These are phyloP conservation scores for Pollenia labialis DNA, from an alignment of 2,888 invertebrate species.

Conservation along the genomic window DNA sequence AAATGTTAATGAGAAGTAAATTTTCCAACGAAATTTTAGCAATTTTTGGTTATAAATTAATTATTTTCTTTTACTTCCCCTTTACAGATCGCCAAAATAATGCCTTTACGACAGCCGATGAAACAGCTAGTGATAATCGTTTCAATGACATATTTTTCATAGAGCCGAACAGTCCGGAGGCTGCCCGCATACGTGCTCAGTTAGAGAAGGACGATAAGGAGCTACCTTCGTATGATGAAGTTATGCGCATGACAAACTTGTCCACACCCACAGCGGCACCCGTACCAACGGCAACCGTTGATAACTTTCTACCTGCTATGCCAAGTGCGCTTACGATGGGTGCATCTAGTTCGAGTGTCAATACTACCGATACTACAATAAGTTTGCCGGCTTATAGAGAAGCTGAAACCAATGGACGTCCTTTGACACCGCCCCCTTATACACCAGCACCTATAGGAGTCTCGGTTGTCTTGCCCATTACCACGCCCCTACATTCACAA, in stretches of 20 bases:
- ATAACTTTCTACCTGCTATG: conserved; percentile 4
- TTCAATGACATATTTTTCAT: conserved; percentile 81
- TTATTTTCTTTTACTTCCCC: neutral
- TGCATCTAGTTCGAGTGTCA: conserved; percentile 60
- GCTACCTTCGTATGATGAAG: conserved; percentile 82
- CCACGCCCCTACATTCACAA: conserved; percentile 26
- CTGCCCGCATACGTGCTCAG: conserved; percentile 79
- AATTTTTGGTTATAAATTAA: neutral
- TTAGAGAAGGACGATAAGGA: conserved; percentile 82
- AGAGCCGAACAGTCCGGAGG: conserved; percentile 78
- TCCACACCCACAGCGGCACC: conserved; percentile 63
- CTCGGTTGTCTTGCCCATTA: conserved; percentile 39
- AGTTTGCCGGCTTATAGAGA: conserved; percentile 78
- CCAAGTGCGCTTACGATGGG: conserved; percentile 54
- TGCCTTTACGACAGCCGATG: conserved; percentile 76
- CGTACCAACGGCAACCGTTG: neutral
- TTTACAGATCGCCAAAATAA: conserved; percentile 79
- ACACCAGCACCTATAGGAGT: conserved; percentile 27
- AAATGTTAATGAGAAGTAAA: conserved; percentile 20
- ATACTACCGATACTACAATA: conserved; percentile 74
- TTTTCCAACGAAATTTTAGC: neutral
- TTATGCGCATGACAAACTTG: conserved; percentile 80
- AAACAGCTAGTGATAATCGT: conserved; percentile 72
- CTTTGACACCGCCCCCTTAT: conserved; percentile 57
- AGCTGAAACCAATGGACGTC: conserved; percentile 71